These are phyloP conservation scores for Yasuhikotakia modesta DNA, from an alignment of 2,797 vertebrate genomes.

Conservation along the genomic window DNA sequence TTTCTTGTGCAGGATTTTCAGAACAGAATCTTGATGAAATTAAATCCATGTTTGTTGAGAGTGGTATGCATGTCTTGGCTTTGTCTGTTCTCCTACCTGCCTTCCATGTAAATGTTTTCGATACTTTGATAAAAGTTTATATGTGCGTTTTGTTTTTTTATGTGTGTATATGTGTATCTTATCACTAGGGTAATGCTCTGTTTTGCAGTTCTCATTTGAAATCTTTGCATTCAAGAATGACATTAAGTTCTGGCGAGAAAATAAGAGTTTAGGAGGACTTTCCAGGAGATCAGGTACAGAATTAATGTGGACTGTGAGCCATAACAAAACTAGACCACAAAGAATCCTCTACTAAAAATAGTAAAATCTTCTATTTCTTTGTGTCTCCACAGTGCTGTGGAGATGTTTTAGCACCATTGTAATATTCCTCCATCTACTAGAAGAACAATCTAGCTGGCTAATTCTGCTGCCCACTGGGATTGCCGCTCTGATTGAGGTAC, in stretches of 20 bases:
- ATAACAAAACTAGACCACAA: neutral
- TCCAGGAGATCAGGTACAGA: conserved; percentile 88
- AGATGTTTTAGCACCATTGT: conserved; percentile 90
- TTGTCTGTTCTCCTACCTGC: conserved; percentile 90
- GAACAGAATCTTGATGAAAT: conserved; percentile 94
- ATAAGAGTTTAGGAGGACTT: conserved; percentile 91
- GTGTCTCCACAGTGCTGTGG: conserved; percentile 83
- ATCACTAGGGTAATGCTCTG: neutral
- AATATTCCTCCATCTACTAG: conserved; percentile 92
- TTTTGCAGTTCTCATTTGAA: conserved; percentile 90
- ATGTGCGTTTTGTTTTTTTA: neutral
- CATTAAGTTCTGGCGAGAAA: conserved; percentile 91
- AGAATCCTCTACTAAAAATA: neutral
- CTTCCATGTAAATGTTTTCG: conserved; percentile 83
- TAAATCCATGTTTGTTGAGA: conserved; percentile 91
- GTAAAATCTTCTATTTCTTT: neutral
- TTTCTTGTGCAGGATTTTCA: conserved; percentile 83
- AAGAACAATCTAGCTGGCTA: conserved; percentile 90
- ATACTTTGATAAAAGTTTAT: neutral
- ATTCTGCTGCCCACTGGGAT: conserved; percentile 91
- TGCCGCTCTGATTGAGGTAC: conserved; percentile 89
- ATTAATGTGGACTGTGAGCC: neutral
- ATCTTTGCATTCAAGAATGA: conserved; percentile 96
- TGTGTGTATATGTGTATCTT: neutral
- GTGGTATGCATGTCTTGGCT: conserved; percentile 89